Evolutionary conservation across 2,888 invertebrate species (phyloP), one percentile per base, ranked within the genome.

Genomic region (Thymelicus sylvestris): DNA sequence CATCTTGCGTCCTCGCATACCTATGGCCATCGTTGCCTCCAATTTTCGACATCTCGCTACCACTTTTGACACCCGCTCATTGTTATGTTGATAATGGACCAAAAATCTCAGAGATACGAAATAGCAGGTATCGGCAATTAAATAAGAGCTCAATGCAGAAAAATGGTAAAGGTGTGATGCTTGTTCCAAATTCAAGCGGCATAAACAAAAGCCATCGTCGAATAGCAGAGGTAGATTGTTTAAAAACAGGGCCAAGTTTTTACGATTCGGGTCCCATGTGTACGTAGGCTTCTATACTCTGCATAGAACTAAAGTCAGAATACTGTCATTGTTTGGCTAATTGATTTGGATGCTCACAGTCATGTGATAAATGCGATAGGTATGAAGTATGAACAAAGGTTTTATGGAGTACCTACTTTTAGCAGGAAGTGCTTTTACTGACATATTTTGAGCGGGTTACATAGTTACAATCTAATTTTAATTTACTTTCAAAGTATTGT

Each of bases 1-100:
- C 92, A 92, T 92, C 92, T 92, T 89, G 93, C 92, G 92, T 90
- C 92, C 93, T 91, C 93, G 93, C 93, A 92, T 92, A 90, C 92
- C 92, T 90, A 84, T 85, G 86, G 86, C 86, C 88, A 87, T 85
- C 90, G 87, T 84, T 90, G 88, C 91, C 89, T 92, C 90, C 86
- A 89, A 86, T 91, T 90, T 90, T 91, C 91, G 89, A 90, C 90
- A 89, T 90, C 91, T 87, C 83, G 87, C 88, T 84, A 86, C 87
- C 86, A 89, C 87, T 89, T 91, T 90, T 91, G 91, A 92, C 90
- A 91, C 87, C 89, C 84, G 85, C 82, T 83, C 87, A 83, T 88
- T 86, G 85, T 83, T 82, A 80, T 78, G 80, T 81, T 72, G 78
- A 80, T 80, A 84, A 81, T 70, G 69, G 48, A 31, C 60, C 24